These are phyloP conservation scores for Beaufortia kweichowensis DNA, from an alignment of 2,113 vertebrate species.

Conservation along the genomic window DNA sequence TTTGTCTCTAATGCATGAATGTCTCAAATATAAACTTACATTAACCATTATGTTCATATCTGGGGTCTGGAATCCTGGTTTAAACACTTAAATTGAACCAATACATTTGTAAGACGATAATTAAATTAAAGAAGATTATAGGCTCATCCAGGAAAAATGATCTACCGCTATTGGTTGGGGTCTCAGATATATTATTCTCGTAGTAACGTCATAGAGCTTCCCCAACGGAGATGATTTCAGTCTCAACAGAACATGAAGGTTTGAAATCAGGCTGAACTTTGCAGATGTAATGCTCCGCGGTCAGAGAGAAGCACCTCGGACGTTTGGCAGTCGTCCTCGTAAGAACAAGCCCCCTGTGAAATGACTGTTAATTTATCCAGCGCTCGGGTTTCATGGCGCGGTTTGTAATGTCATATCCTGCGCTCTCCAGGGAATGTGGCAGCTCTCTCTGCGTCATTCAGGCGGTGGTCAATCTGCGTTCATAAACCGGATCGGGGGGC, in stretches of 20 bases:
- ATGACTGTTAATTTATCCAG: conserved; percentile 58
- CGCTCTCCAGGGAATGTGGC: conserved; percentile 75
- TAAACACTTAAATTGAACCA: too few species aligned
- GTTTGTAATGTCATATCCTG: conserved; percentile 70
- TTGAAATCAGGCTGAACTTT: background rate
- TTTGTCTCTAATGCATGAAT: too few species aligned
- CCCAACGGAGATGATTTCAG: background rate
- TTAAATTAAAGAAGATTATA: too few species aligned
- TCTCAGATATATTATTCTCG: too few species aligned
- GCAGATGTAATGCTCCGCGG: background rate
- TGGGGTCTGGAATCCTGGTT: too few species aligned
- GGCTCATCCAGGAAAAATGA: too few species aligned
- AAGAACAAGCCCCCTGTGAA: conserved; percentile 57
- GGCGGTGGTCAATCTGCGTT: conserved; percentile 26
- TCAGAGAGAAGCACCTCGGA: background rate
- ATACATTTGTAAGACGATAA: too few species aligned
- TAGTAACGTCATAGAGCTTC: background rate
- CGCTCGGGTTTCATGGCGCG: conserved; percentile 61
- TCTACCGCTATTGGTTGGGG: background rate
- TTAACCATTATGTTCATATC: too few species aligned
- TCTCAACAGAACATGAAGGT: background rate
- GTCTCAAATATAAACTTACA: too few species aligned
- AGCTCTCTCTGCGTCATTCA: conserved; percentile 70
- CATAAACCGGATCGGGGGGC: conserved; percentile 40
- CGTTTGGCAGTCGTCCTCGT: conserved; percentile 38